Evolutionary conservation across 1,140 invertebrate species (phyloP), one percentile per base, ranked within the genome.

Genomic region (Eciton burchellii): DNA sequence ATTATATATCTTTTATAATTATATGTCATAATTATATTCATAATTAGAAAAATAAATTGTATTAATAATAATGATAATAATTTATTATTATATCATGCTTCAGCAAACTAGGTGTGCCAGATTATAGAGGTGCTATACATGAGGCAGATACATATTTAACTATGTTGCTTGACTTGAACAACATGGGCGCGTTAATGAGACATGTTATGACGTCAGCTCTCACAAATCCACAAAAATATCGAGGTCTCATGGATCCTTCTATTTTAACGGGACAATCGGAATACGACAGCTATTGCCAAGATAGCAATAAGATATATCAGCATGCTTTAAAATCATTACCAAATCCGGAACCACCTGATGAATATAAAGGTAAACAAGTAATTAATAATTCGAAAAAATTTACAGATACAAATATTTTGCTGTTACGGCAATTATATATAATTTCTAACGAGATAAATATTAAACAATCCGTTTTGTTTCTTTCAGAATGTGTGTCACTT

Each of bases 111-210:
- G 91, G 86, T 47, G 79, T 82, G 12, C 81, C 85, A 16, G 94
- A 95, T 70, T 95, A 95, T 89, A 95, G 95, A 76, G 94, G 95
- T 83, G 96, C 96, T 16, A 96, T 98, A 72, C 95, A 96, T 89
- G 96, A 98, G 87, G 97, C 97, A 47, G 98, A 98, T 92, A 94
- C 95, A 68, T 99, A 97, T 91, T 95, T 99, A 59, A 96, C 96
- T 65, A 98, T 99, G 96, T 93, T 99, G 21, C 97, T 99, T 92
- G 97, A 98, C 86, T 95, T 99, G 68, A 98, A 98, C 94, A 97
- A 98, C 88, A 98, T 99, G 97, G 98, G 98, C 60, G 98, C 98
- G 83, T 96, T 98, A 62, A 99, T 99, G 98, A 95, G 98, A 85
- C 95, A 96, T 84, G 97, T 99, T 29, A 98, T 99, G 96, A 98